phyloP scores from a whole-genome alignment of 1,140 invertebrate species.

The Listronotus oregonensis region DNA sequence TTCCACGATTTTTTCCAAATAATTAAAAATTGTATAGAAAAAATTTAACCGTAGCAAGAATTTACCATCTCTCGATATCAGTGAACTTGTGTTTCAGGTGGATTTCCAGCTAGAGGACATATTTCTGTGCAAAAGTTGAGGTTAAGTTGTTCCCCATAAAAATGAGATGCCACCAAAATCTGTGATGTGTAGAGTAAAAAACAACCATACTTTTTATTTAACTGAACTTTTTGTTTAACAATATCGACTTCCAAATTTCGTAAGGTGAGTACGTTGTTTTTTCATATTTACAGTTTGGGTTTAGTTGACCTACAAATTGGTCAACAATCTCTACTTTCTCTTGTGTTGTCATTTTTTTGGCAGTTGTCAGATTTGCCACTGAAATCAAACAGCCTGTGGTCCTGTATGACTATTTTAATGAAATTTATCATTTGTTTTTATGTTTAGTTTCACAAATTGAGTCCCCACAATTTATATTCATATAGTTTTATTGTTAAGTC shows the following conservation, averaged over 20 bases:
- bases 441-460: too few relatives aligned
- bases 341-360: slow-evolving; percentile 33
- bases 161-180: slow-evolving; percentile 8
- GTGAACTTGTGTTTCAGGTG: slow-evolving; percentile 1
- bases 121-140: slow-evolving; percentile 19
- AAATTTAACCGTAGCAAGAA: slow-evolving; percentile 3
- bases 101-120: background rate
- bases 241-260: background rate
- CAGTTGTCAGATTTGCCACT: slow-evolving; percentile 18
- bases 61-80: background rate
- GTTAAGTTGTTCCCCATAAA: slow-evolving; percentile 16
- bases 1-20: slow-evolving; percentile 21
- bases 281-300: background rate
- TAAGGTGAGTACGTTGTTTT: slow-evolving; percentile 1
- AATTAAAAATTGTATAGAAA: slow-evolving; percentile 16
- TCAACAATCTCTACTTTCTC: slow-evolving; percentile 32
- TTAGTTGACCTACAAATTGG: slow-evolving; percentile 30
- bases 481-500: too few relatives aligned
- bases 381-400: background rate
- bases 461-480: too few relatives aligned
- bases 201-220: background rate
- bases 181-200: slow-evolving; percentile 26
- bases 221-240: background rate
- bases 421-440: too few relatives aligned
- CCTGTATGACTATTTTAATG: too few relatives aligned